A percentile compares a stretch with the other conserved stretches of the same genome.
Evolutionary conservation across 1,140 invertebrate genomes (phyloP).

Genomic region (Drosophila burlai): DNA sequence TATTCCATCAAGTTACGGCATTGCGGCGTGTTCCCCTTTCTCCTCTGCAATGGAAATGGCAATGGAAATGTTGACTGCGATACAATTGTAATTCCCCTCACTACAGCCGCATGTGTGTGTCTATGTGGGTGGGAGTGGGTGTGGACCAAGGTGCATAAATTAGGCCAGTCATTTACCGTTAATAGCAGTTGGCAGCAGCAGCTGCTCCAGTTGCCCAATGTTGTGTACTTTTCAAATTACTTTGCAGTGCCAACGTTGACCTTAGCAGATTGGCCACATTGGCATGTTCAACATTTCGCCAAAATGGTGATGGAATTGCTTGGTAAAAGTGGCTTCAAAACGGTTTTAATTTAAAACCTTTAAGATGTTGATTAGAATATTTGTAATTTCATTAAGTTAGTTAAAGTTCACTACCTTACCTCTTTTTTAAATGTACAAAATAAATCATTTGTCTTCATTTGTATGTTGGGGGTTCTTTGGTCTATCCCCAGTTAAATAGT

Average conservation of each 20-base stretch:
- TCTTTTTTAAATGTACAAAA: too few relatives aligned
- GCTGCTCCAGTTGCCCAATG: slow-evolving; percentile 45
- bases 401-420: too few relatives aligned
- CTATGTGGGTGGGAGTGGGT: slow-evolving; percentile 7
- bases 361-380: too few relatives aligned
- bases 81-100: slow-evolving; percentile 45
- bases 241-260: slow-evolving; percentile 45
- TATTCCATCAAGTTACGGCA: slow-evolving; percentile 81
- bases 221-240: slow-evolving; percentile 71
- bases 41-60: slow-evolving; percentile 31
- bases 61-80: slow-evolving; percentile 56
- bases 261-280: slow-evolving; percentile 24
- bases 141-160: slow-evolving; percentile 66
- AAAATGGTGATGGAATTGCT: background rate
- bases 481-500: background rate
- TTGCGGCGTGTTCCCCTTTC: slow-evolving; percentile 58
- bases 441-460: too few relatives aligned
- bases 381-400: background rate
- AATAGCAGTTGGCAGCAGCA: slow-evolving; percentile 62
- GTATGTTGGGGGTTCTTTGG: too few relatives aligned
- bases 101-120: slow-evolving; percentile 3
- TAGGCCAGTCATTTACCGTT: slow-evolving; percentile 77
- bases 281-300: background rate
- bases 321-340: background rate
- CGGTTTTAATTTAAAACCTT: background rate